Base-by-base conservation (phyloP, 53 echinoderm and acorn worm species). In the Paracentrotus lividus region DNA sequence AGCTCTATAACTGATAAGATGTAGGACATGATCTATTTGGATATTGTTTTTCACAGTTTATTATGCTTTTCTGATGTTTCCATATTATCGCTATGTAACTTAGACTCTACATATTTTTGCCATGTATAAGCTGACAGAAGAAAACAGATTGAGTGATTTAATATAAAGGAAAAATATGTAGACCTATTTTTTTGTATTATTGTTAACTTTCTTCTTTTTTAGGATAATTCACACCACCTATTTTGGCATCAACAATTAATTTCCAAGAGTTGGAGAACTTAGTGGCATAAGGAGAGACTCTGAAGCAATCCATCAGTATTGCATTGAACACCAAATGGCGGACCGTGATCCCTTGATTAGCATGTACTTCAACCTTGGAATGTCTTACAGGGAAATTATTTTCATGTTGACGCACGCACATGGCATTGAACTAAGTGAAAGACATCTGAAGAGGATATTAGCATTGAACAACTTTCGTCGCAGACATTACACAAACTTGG, bases 311-410 rank as follows among this genome's bases (percentile, higher is more conserved):
- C 66, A 21, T 65, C 66, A 65, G 66, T 21, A 65, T 65, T 29
- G 29, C 66, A 9, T 21, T 65, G 66, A 65, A 65, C 81, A 78
- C 47, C 24, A 32, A 78, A 78, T 78, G 81, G 81, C 42, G 15
- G 81, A 20, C 21, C 42, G 90, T 93, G 93, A 94, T 44, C 86
- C 56, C 13, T 75, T 94, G 56, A 96, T 94, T 42, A 89, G 93
- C 40, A 38, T 93, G 53, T 96, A 96, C 93, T 96, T 96, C 60
- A 68, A 93, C 65, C 66, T 94, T 42, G 94, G 89, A 34, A 90
- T 93, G 85, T 76, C 65, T 14, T 93, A 94, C 64, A 94, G 93
- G 49, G 94, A 96, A 31, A 94, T 94, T 10, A 57, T 93, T 44
- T 54, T 77, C 18, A 89, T 85, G 14, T 51, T 96, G 21, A 88